A percentile compares a stretch with the other conserved stretches of the same genome.
phyloP scores from a whole-genome alignment of 2,797 vertebrate genomes.

The Thunnus albacares region DNA sequence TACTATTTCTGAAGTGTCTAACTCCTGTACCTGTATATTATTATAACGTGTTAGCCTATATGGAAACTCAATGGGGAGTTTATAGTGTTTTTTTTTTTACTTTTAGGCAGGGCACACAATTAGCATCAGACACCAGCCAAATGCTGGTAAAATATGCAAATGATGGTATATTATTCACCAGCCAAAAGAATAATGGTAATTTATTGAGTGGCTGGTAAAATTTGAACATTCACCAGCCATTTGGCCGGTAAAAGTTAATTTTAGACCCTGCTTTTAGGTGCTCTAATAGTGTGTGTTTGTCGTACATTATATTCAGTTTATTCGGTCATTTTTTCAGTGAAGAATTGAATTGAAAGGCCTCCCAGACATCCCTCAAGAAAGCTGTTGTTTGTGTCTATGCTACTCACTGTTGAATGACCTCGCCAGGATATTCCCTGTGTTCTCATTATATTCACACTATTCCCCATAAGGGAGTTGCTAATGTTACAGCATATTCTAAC shows the following conservation, averaged over 20 bases:
- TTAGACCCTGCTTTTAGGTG: background rate
- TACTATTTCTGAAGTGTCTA: background rate
- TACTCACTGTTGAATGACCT: background rate
- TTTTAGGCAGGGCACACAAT: too few relatives aligned
- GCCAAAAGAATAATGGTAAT: too few relatives aligned
- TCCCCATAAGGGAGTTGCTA: background rate
- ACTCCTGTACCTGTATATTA: background rate
- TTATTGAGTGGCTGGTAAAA: too few relatives aligned
- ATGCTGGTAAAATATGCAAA: too few relatives aligned
- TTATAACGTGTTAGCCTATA: background rate
- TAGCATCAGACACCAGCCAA: too few relatives aligned
- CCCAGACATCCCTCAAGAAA: background rate
- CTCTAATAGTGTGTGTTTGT: background rate
- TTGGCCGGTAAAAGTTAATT: too few relatives aligned
- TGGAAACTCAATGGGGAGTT: background rate
- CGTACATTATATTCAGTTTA: background rate
- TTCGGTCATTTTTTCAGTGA: background rate
- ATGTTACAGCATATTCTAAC: background rate
- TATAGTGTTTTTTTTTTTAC: background rate
- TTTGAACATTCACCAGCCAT: too few relatives aligned
- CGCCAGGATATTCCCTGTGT: slow-evolving; percentile 4
- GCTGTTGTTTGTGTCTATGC: background rate
- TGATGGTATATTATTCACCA: too few relatives aligned
- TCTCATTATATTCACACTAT: background rate
- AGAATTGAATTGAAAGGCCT: background rate